Evolutionary conservation across 2,113 vertebrate species (phyloP).

Genomic region (Ranitomeya variabilis): DNA sequence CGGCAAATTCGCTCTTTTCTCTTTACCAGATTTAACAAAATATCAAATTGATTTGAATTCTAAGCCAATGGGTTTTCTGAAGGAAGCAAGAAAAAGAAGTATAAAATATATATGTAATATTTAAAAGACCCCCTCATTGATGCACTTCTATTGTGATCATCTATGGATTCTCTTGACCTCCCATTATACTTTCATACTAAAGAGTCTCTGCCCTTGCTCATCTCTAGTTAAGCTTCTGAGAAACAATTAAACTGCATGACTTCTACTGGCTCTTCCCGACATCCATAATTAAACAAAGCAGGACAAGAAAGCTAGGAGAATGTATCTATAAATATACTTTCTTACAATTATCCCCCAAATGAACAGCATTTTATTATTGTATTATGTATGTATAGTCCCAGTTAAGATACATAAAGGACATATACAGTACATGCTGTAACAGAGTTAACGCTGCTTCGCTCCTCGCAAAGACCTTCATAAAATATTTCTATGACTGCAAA

Average conservation of each 20-base stretch:
- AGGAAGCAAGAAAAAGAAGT: neutral
- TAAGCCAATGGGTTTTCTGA: neutral
- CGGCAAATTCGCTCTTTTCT: too few relatives aligned
- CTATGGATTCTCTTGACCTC: neutral
- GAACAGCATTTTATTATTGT: neutral
- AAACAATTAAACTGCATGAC: constrained; percentile 39
- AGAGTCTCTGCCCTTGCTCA: constrained; percentile 18
- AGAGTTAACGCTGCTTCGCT: constrained; percentile 2
- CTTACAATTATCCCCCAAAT: constrained; percentile 7
- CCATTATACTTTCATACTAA: neutral
- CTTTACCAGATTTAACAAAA: neutral
- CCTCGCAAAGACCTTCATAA: constrained; percentile 37
- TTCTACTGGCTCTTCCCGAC: neutral
- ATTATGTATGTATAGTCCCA: neutral
- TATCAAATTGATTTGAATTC: neutral
- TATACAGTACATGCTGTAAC: constrained; percentile 31
- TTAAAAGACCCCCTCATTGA: neutral
- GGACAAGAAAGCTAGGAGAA: neutral
- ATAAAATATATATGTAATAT: neutral
- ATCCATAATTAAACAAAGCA: constrained; percentile 40
- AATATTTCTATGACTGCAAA: constrained; percentile 37
- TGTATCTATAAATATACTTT: constrained; percentile 8
- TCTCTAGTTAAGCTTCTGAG: constrained; percentile 8
- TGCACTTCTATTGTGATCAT: neutral
- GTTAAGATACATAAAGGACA: constrained; percentile 16